These are phyloP conservation scores for Urocolius indicus DNA, from an alignment of 2,113 vertebrate genomes.

Conservation along the genomic window DNA sequence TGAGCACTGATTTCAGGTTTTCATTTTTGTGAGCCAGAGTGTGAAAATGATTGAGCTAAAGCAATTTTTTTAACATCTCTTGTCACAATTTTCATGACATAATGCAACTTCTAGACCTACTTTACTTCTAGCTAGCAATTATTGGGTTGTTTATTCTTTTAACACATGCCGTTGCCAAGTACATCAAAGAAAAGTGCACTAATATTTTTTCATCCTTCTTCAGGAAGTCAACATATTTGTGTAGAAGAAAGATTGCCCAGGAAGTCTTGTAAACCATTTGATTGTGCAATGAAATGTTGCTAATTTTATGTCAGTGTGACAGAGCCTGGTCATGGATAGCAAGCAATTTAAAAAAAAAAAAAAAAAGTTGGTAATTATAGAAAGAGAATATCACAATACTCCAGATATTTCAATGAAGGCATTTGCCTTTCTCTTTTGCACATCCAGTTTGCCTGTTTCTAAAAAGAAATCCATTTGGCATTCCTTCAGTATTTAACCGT, in stretches of 20 bases:
- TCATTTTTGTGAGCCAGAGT: neutral
- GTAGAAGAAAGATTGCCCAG: neutral
- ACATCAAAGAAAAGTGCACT: conserved; percentile 46
- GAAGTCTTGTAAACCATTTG: neutral
- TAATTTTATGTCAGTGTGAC: neutral
- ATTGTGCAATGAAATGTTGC: neutral
- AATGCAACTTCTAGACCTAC: conserved; percentile 39
- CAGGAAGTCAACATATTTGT: neutral
- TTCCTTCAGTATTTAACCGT: neutral
- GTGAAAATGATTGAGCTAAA: conserved; percentile 19
- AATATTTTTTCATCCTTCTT: conserved; percentile 8
- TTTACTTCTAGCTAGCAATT: conserved; percentile 40
- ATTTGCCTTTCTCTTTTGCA: neutral
- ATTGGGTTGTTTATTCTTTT: conserved; percentile 34
- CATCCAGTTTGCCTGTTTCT: neutral
- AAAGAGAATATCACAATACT: neutral
- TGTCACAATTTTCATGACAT: conserved; percentile 44
- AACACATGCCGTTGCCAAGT: conserved; percentile 25
- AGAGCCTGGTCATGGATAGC: neutral
- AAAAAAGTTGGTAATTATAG: neutral
- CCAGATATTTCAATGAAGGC: neutral
- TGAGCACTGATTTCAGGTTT: neutral
- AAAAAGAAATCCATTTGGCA: neutral
- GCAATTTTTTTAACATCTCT: conserved; percentile 4
- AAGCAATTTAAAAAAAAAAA: neutral